Evolutionary conservation across 2,113 vertebrate species (phyloP).

Genomic region (Machaerirhynchus nigripectus): DNA sequence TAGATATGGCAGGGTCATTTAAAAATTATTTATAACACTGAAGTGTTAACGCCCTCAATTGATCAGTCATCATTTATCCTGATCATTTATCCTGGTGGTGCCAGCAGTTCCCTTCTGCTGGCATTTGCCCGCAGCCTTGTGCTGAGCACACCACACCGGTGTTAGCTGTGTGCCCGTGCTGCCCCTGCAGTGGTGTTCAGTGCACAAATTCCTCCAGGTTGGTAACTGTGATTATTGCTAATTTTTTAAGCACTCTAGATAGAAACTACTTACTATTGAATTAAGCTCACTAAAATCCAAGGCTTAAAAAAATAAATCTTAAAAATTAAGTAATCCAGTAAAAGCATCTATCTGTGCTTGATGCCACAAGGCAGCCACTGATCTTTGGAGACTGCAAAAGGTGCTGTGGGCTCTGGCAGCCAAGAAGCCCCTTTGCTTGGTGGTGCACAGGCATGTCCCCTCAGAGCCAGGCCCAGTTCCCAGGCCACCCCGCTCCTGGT

Average conservation of each 20-base stretch:
- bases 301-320: background rate
- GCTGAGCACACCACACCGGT: background rate
- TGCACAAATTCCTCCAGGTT: background rate
- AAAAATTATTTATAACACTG: background rate
- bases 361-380: background rate
- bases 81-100: background rate
- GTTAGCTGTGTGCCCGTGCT: background rate
- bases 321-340: background rate
- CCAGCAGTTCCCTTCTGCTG: background rate
- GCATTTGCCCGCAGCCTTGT: background rate
- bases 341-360: background rate
- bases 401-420: background rate
- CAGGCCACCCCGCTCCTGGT: background rate
- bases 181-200: background rate
- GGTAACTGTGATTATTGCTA: background rate
- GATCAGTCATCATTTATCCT: background rate
- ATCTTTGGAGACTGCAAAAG: background rate
- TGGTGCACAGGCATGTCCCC: accelerated
- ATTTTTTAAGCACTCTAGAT: background rate
- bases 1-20: background rate
- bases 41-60: background rate
- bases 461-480: background rate
- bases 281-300: background rate
- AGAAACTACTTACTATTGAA: background rate
- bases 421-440: background rate